Evolutionary conservation across 2,113 vertebrate species (phyloP).

Genomic region (Potamarius usumacintae): DNA sequence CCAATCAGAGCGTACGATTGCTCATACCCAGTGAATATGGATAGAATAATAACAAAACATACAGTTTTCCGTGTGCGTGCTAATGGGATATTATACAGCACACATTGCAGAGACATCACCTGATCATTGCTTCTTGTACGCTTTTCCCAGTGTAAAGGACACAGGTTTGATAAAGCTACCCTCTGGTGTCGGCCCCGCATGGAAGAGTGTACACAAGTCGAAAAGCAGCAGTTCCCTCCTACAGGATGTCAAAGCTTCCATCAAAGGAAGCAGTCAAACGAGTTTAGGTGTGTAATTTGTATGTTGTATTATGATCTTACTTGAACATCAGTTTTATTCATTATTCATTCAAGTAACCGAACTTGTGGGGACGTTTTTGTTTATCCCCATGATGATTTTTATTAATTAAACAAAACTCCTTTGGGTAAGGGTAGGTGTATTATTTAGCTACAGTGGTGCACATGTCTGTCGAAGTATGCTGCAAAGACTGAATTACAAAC

Average conservation of each 20-base stretch:
- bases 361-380: neutral
- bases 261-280: constrained; percentile 68
- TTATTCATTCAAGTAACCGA: neutral
- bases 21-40: too few relatives aligned
- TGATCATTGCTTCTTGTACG: neutral
- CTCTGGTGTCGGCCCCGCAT: constrained; percentile 77
- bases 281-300: constrained; percentile 44
- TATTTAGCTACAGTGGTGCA: neutral
- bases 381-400: neutral
- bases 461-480: neutral
- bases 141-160: constrained; percentile 72
- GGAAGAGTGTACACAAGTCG: constrained; percentile 83
- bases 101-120: neutral
- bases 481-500: neutral
- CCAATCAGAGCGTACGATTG: too few relatives aligned
- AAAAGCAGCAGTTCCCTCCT: constrained; percentile 87
- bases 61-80: too few relatives aligned
- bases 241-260: constrained; percentile 64
- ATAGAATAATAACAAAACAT: too few relatives aligned
- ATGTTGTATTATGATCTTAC: neutral
- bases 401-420: neutral
- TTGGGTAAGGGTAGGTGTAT: neutral
- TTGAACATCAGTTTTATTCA: neutral
- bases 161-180: constrained; percentile 67
- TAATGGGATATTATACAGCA: neutral